Conservation (phyloP, 1,140 invertebrate genomes). For the Odontomachus brunneus region DNA sequence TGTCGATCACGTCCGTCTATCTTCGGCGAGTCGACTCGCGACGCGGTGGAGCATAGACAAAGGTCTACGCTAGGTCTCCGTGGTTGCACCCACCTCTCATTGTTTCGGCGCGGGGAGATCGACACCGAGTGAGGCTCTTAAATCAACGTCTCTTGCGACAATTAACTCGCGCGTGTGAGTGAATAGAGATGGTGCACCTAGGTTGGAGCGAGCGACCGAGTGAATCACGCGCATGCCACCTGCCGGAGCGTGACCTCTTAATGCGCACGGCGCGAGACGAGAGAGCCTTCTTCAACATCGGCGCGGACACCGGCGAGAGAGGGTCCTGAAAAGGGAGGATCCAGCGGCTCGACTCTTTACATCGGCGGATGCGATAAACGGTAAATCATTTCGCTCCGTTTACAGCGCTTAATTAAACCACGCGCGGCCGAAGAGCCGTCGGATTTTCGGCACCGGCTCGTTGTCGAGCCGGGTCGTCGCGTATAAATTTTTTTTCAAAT, state of each 20-base stretch:
- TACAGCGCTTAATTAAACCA: slow-evolving; percentile 30
- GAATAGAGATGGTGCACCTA: slow-evolving; percentile 69
- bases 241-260: slow-evolving; percentile 82
- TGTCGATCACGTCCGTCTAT: too few relatives aligned
- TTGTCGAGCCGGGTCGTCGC: neutral
- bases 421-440: neutral
- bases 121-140: slow-evolving; percentile 62
- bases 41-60: neutral
- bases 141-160: slow-evolving; percentile 77
- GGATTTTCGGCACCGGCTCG: neutral
- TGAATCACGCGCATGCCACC: slow-evolving; percentile 80
- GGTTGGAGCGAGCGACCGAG: slow-evolving; percentile 70
- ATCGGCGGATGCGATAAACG: slow-evolving; percentile 16
- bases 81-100: slow-evolving; percentile 60
- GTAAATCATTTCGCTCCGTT: slow-evolving; percentile 21
- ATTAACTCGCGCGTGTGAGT: slow-evolving; percentile 74
- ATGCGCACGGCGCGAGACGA: slow-evolving; percentile 73
- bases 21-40: slow-evolving; percentile 47
- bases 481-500: neutral
- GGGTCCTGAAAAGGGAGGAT: neutral
- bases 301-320: slow-evolving; percentile 45
- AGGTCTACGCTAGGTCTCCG: slow-evolving; percentile 50
- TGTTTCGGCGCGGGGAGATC: slow-evolving; percentile 66
- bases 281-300: slow-evolving; percentile 33
- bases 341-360: neutral